phyloP scores from a whole-genome alignment of 2,888 invertebrate genomes.

The Drosophila borealis region DNA sequence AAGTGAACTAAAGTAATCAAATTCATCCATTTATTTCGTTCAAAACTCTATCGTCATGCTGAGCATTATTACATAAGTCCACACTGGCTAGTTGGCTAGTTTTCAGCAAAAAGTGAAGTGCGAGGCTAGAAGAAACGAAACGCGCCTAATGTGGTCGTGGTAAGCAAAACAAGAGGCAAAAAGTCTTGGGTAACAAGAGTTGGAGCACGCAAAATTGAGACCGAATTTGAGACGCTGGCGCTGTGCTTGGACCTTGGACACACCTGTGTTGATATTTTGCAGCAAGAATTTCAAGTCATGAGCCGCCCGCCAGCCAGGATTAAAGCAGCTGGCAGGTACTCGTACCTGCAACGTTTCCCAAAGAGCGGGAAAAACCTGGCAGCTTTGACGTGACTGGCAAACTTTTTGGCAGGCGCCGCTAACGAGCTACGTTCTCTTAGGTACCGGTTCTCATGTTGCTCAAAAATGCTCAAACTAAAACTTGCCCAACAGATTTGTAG shows the following conservation, averaged over 20 bases:
- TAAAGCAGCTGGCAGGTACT: constrained; percentile 58
- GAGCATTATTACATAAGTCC: constrained; percentile 17
- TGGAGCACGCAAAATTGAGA: constrained; percentile 71
- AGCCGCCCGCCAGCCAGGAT: constrained; percentile 55
- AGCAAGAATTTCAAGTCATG: constrained; percentile 72
- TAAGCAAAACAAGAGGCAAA: constrained; percentile 23
- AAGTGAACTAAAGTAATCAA: neutral
- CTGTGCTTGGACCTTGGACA: constrained; percentile 64
- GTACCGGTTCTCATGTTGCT: constrained; percentile 60
- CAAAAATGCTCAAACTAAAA: constrained; percentile 76
- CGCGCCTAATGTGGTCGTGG: constrained; percentile 38
- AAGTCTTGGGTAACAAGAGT: constrained; percentile 25
- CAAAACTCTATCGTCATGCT: constrained; percentile 20
- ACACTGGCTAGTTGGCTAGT: neutral
- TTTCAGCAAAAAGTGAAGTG: neutral
- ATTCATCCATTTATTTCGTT: neutral
- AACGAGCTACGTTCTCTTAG: constrained; percentile 62
- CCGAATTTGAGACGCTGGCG: constrained; percentile 30
- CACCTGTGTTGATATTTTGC: constrained; percentile 70
- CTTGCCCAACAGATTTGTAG: constrained; percentile 76
- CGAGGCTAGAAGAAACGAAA: constrained; percentile 12
- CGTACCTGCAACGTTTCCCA: constrained; percentile 39
- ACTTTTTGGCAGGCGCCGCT: constrained; percentile 78
- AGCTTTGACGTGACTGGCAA: constrained; percentile 79
- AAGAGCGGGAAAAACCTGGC: constrained; percentile 52